Evolutionary conservation across 2,113 vertebrate species (phyloP), one percentile per base, ranked within the genome.

Genomic region (Gallinago undulata): DNA sequence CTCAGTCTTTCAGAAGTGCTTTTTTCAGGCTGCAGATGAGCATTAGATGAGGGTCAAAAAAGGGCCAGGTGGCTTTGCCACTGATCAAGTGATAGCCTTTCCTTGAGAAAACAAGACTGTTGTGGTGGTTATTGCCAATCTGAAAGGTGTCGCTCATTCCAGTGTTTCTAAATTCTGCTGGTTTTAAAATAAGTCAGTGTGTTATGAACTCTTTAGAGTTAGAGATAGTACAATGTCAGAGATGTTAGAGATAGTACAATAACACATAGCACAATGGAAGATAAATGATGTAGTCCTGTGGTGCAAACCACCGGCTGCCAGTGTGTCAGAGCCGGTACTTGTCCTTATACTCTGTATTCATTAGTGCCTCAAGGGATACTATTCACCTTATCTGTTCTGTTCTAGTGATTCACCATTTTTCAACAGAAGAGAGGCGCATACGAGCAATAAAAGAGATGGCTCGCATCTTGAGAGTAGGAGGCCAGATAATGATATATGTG

Each of bases 401-500:
- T 87, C 47, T 84, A 98, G 98, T 98, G 90, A 98, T 98, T 81
- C 98, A 98, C 94, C 97, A 98, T 97, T 98, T 99, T 97, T 98
- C 98, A 91, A 98, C 89, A 30, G 98, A 97, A 97, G 97, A 98
- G 72, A 97, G 98, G 8, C 55, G 85, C 66, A 96, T 97, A 72
- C 94, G 86, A 97, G 98, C 98, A 96, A 98, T 98, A 94, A 98
- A 98, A 92, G 98, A 98, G 96, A 98, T 98, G 97, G 98, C 98
- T 33, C 93, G 96, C 56, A 98, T 98, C 50, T 97, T 99, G 87
- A 98, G 97, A 56, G 96, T 98, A 50, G 98, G 98, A 7, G 98
- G 98, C 47, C 98, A 98, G 91, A 98, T 99, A 95, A 99, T 99
- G 98, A 99, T 98, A 91, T 98, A 98, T 60, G 98, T 98, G 75